Evolutionary conservation across 2,113 vertebrate species (phyloP).

Genomic region (Diadophis punctatus): DNA sequence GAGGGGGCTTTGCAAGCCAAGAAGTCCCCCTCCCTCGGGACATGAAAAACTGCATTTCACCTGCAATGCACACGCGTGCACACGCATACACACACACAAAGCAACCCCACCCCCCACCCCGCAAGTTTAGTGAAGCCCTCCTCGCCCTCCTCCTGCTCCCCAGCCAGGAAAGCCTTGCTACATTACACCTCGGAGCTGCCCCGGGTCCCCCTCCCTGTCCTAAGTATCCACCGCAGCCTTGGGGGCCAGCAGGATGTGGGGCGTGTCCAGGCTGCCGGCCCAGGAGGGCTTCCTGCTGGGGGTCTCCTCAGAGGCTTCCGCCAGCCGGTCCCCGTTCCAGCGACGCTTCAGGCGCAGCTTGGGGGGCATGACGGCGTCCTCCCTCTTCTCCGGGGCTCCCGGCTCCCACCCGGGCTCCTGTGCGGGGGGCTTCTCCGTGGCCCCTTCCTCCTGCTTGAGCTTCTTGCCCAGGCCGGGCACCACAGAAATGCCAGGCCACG

Average conservation of each 20-base stretch:
- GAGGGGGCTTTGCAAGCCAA: not conserved
- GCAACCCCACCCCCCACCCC: slow-evolving; percentile 21
- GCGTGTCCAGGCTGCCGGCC: slow-evolving; percentile 34
- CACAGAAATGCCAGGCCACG: not conserved
- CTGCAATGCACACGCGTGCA: slow-evolving; percentile 11
- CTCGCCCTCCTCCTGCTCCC: not conserved
- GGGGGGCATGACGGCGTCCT: slow-evolving; percentile 72
- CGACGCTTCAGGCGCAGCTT: slow-evolving; percentile 74
- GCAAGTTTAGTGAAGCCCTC: not conserved
- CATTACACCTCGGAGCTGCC: slow-evolving; percentile 55
- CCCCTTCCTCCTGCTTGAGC: slow-evolving; percentile 44
- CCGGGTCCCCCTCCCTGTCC: not conserved
- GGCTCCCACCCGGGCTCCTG: fast-evolving
- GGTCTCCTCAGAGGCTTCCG: slow-evolving; percentile 35
- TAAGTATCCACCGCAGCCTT: slow-evolving; percentile 62
- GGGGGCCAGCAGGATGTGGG: not conserved
- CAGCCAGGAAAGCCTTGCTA: slow-evolving; percentile 58
- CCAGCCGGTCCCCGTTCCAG: slow-evolving; percentile 66
- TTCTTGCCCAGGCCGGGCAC: not conserved
- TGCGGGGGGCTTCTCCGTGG: not conserved
- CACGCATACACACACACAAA: slow-evolving; percentile 13
- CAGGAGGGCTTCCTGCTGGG: slow-evolving; percentile 54
- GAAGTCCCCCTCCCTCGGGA: not conserved
- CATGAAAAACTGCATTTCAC: slow-evolving; percentile 18
- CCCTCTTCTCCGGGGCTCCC: slow-evolving; percentile 39